Percentiles rank a stretch among this genome's conserved stretches.
These are phyloP conservation scores for Chrysotoxum bicinctum DNA, from an alignment of 2,888 invertebrate genomes.

Conservation along the genomic window DNA sequence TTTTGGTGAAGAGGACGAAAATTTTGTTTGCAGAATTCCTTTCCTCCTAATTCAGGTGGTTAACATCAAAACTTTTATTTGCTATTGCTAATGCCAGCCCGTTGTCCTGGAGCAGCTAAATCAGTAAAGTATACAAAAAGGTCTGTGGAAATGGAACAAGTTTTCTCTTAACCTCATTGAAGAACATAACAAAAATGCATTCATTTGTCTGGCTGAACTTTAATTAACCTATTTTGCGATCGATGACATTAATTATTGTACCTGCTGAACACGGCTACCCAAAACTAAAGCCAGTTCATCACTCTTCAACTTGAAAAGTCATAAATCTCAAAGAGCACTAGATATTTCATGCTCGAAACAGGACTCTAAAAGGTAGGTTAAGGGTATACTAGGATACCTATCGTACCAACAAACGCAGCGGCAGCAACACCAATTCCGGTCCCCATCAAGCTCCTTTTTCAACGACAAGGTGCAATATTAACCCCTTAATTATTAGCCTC, in stretches of 20 bases:
- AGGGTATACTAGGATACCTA: background rate
- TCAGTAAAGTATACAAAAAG: background rate
- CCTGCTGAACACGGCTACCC: background rate
- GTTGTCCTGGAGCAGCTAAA: background rate
- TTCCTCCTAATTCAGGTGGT: conserved; percentile 50
- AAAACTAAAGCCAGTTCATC: conserved; percentile 1
- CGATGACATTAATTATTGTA: conserved; percentile 26
- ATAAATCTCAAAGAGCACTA: conserved; percentile 27
- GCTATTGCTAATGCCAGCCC: conserved; percentile 10
- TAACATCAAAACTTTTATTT: conserved; percentile 34
- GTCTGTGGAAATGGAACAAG: conserved; percentile 20
- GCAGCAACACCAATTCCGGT: background rate
- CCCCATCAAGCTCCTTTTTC: background rate
- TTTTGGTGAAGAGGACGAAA: conserved; percentile 30
- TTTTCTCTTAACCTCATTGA: background rate
- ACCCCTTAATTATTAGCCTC: conserved; percentile 69
- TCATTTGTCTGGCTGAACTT: conserved; percentile 29
- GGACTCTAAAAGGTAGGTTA: conserved; percentile 23
- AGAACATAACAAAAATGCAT: background rate
- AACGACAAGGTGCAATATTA: conserved; percentile 51
- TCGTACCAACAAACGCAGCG: background rate
- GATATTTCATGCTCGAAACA: conserved; percentile 21
- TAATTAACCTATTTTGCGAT: conserved; percentile 40
- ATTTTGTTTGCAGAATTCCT: background rate
- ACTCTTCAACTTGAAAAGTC: conserved; percentile 12